Conservation (phyloP, 2,797 vertebrate species). For the Mormyrops boulengeri region DNA sequence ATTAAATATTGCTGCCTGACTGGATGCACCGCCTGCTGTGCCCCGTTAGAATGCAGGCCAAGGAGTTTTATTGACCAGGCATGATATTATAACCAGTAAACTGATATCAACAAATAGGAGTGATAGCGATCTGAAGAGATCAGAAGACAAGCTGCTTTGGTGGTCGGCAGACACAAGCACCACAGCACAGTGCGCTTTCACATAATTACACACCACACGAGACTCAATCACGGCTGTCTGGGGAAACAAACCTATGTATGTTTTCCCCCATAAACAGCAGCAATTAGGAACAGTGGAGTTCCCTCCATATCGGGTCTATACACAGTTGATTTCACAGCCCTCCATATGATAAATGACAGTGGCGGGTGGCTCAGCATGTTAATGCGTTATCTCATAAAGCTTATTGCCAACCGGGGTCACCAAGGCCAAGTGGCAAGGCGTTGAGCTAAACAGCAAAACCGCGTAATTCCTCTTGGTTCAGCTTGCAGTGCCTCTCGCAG, state of each 20-base stretch:
- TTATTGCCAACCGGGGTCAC: constrained; percentile 64
- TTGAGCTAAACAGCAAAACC: constrained; percentile 64
- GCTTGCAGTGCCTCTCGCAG: constrained; percentile 50
- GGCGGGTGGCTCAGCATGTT: constrained; percentile 58
- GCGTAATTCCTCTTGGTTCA: constrained; percentile 55
- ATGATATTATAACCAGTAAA: constrained; percentile 1
- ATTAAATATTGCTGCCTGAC: constrained; percentile 22
- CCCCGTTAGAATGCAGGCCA: not conserved
- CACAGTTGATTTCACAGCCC: constrained; percentile 63
- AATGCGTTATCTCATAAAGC: constrained; percentile 65
- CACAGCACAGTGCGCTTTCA: not conserved
- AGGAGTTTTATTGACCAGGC: not conserved
- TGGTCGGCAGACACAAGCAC: not conserved
- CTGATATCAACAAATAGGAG: not conserved
- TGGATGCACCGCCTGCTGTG: not conserved
- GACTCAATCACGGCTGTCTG: not conserved
- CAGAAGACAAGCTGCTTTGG: not conserved
- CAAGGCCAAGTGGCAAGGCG: constrained; percentile 58
- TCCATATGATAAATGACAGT: constrained; percentile 56
- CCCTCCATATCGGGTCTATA: constrained; percentile 68
- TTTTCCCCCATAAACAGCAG: constrained; percentile 37
- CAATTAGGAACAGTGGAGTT: constrained; percentile 51
- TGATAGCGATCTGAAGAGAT: constrained; percentile 7
- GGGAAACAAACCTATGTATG: constrained; percentile 8
- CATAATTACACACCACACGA: constrained; percentile 19